These are phyloP conservation scores for Apamea sordens DNA, from an alignment of 2,888 invertebrate species.

Conservation along the genomic window DNA sequence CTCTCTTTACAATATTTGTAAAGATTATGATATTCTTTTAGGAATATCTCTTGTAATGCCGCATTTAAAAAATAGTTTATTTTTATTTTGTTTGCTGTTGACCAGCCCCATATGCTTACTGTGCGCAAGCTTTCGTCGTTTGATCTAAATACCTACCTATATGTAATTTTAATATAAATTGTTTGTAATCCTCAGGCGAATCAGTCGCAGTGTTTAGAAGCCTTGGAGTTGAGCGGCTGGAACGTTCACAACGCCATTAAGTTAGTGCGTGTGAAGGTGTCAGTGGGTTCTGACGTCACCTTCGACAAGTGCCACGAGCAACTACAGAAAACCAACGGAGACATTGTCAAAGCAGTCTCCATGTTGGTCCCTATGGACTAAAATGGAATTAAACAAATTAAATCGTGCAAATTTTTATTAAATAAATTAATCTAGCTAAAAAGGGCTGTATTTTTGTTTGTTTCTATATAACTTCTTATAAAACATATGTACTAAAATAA, in stretches of 20 bases:
- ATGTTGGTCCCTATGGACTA: constrained; percentile 78
- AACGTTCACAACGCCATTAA: constrained; percentile 97
- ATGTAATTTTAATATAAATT: neutral
- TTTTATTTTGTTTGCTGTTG: neutral
- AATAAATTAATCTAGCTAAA: constrained; percentile 34
- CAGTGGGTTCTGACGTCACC: constrained; percentile 68
- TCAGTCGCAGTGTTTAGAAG: constrained; percentile 94
- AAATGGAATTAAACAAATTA: neutral
- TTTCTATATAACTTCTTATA: neutral
- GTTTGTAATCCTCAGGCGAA: constrained; percentile 87
- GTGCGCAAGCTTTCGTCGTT: neutral
- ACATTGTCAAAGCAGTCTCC: constrained; percentile 92
- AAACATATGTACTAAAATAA: too few relatives aligned
- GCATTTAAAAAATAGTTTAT: neutral
- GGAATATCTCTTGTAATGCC: neutral
- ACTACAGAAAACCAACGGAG: constrained; percentile 91
- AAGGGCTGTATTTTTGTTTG: constrained; percentile 8
- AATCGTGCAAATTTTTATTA: constrained; percentile 6
- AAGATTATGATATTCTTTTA: too few relatives aligned
- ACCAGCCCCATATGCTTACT: neutral
- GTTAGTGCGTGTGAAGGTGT: constrained; percentile 90
- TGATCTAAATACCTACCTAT: too few relatives aligned
- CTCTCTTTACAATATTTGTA: neutral
- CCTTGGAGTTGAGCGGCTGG: constrained; percentile 96
- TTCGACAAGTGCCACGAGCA: constrained; percentile 87